Conservation (phyloP, 2,113 vertebrate species). For the Steatornis caripensis region DNA sequence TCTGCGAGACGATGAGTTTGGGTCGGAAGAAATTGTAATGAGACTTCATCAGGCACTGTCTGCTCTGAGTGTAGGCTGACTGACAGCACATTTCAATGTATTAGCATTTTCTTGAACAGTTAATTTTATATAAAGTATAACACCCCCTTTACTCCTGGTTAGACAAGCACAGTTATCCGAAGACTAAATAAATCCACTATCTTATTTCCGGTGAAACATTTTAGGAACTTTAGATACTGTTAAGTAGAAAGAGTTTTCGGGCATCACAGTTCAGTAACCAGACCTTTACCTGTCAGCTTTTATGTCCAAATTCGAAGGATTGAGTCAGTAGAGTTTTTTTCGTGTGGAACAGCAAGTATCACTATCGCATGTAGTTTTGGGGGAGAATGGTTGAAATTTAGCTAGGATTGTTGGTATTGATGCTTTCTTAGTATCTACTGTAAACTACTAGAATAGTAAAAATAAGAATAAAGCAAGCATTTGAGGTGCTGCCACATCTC, state of each 20-base stretch:
- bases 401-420: neutral
- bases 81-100: neutral
- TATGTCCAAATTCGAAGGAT: neutral
- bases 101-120: neutral
- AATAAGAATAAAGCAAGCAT: neutral
- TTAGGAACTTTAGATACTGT: neutral
- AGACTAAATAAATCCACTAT: neutral
- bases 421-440: neutral
- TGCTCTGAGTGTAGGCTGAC: neutral
- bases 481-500: neutral
- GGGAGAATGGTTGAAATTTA: neutral
- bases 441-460: neutral
- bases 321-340: neutral
- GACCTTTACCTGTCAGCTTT: neutral
- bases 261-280: neutral
- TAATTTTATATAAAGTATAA: neutral
- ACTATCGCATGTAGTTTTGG: neutral
- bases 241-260: neutral
- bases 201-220: neutral
- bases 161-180: neutral
- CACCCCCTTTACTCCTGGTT: neutral
- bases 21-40: neutral
- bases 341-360: neutral
- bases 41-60: neutral
- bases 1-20: neutral